Evolutionary conservation across 2,888 invertebrate species (phyloP), one percentile per base, ranked within the genome.

Genomic region (Dryococelus australis): DNA sequence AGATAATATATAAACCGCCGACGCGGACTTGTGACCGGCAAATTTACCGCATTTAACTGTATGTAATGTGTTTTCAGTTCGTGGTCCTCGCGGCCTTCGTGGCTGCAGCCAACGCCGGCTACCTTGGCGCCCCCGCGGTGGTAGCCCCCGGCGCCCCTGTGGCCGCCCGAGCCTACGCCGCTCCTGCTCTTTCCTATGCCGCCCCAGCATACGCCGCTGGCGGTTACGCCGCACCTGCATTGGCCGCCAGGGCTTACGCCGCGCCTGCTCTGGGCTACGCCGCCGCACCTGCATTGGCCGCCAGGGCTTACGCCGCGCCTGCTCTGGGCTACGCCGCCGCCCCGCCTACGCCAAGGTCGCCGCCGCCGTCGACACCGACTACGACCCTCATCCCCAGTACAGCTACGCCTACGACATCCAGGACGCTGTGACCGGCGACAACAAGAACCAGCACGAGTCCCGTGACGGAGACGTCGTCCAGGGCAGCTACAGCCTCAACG

Each of bases 251-350:
- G 24, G 83, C 28, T 6, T 43, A 83, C 83, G 35, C 16, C 43
- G 83, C 83, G 4, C 43, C 65, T 16, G 87, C 84, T 35, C 47
- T 47, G 47, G 6, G 9, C 47, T 80, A 88, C 79, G 86, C 85
- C 81, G 65, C 65, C 65, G 10, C 65, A 16, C 65, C 6, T 47
- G 85, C 87, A 24, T 87, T 87, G 88, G 47, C 90, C 88, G 78
- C 43, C 84, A n/a, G 43, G 86, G 87, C 85, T 5, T 86, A 86
- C 53, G 87, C 87, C 43, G 79, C 86, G n/a, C 83, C 65, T 78
- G 89, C 89, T 65, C 90, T 90, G 86, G 89, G 90, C 87, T 90
- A 90, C 28, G 90, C 89, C 20, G 89, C 89, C 79, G 91, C 89
- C 90, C 90, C 84, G 91, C 90, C 24, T 87, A 91, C 87, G 88